Conservation (phyloP, 2,113 vertebrate genomes). For the Fregetta grallaria region DNA sequence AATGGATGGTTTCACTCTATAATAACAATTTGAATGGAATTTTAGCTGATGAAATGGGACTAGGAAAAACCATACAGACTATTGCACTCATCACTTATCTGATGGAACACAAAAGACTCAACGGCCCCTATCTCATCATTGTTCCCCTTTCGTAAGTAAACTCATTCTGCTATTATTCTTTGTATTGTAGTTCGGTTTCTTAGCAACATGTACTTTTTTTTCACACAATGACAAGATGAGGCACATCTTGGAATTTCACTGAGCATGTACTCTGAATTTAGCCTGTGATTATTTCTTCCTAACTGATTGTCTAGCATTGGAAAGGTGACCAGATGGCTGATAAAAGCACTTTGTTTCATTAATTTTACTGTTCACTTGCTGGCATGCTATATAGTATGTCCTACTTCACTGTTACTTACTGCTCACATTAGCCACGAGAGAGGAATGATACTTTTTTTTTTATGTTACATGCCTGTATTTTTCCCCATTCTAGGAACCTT, state of each 20-base stretch:
- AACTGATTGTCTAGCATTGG: neutral
- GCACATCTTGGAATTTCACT: neutral
- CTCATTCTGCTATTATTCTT: neutral
- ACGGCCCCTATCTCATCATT: slow-evolving; percentile 93
- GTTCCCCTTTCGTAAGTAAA: slow-evolving; percentile 92
- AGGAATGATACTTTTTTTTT: neutral
- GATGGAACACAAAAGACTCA: slow-evolving; percentile 93
- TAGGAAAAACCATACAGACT: slow-evolving; percentile 95
- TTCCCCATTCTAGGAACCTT: neutral
- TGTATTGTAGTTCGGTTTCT: neutral
- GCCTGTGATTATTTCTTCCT: neutral
- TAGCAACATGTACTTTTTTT: neutral
- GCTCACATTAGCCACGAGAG: neutral
- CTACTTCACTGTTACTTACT: neutral
- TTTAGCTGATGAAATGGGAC: slow-evolving; percentile 94
- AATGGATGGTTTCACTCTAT: slow-evolving; percentile 96
- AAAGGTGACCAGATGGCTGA: neutral
- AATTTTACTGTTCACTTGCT: neutral
- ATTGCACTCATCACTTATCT: slow-evolving; percentile 94
- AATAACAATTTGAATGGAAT: slow-evolving; percentile 96
- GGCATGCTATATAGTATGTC: neutral
- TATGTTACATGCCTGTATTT: neutral
- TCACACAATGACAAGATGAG: neutral
- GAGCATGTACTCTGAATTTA: neutral
- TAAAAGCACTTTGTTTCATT: neutral